Evolutionary conservation across 2,113 vertebrate species (phyloP), one percentile per base, ranked within the genome.

Genomic region (Petroica traversi): DNA sequence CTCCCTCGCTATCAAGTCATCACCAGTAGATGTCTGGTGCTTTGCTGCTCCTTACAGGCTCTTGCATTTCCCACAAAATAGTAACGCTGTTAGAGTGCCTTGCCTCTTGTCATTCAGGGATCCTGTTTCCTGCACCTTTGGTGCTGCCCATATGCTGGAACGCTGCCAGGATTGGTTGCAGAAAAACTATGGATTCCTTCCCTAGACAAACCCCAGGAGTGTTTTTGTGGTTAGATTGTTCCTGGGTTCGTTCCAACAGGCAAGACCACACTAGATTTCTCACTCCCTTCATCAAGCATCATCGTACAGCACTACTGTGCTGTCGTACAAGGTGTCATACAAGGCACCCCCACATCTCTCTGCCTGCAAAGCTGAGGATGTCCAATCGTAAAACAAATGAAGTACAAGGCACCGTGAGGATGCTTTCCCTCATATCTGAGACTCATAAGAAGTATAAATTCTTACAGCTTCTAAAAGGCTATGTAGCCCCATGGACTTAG

Each of bases 211-310:
- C 33, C 88, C 78, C 92, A 83, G 46, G 93, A 92, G 95, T 51
- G 85, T 67, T 88, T 92, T 88, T 94, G 85, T 58, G 82, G 88
- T 94, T 85, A 90, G 41, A 85, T 3, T 54, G 38, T 76, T 95
- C 61, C 78, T 94, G 90, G 88, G 49, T 69, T 94, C 1, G 2
- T 51, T 93, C 92, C 85, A 95, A 59, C 19, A 69, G 58, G 45
- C 90, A 54, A 93, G 92, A 76, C 88, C 46, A 26, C 1, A 6
- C 29, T 31, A 43, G 59, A 79, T 77, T 94, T 93, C 81, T n/a
- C 57, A 82, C 40, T 41, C 40, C 66, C 61, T 63, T 57, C 28
- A 19, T n/a, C 52, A 78, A 40, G 16, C 77, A 85, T 48, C 85
- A 43, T 22, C 2, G 0, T 49, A 12, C 34, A 31, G 58, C 20